Evolutionary conservation across 2,113 vertebrate genomes (phyloP).

Genomic region (Cnemophilus loriae): DNA sequence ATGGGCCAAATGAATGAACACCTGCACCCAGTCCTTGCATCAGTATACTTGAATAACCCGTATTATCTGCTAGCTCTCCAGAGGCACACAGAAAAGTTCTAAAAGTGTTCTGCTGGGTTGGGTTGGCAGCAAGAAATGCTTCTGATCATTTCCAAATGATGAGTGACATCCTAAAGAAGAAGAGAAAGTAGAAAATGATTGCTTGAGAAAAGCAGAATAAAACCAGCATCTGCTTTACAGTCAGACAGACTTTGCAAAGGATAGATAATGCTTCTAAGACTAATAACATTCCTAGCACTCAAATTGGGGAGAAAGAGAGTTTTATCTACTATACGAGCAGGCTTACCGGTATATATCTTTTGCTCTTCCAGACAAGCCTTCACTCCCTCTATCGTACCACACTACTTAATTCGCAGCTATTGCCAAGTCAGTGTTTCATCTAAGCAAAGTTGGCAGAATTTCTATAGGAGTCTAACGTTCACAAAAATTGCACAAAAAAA

Average conservation of each 20-base stretch:
- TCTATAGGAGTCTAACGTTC: background rate
- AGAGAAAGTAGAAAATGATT: background rate
- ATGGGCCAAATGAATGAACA: background rate
- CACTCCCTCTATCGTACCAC: background rate
- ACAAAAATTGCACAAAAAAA: background rate
- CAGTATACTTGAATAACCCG: background rate
- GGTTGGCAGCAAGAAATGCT: background rate
- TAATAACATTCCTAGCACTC: background rate
- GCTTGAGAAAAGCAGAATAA: slow-evolving; percentile 8
- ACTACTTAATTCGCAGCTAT: slow-evolving; percentile 6
- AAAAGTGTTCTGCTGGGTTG: background rate
- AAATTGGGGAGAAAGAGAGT: background rate
- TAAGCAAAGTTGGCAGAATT: background rate
- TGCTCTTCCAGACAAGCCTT: slow-evolving; percentile 1
- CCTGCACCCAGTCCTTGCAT: background rate
- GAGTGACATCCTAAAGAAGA: background rate
- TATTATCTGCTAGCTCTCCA: background rate
- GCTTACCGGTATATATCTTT: background rate
- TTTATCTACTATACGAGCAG: background rate
- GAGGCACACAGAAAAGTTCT: background rate
- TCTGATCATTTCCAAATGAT: slow-evolving; percentile 29
- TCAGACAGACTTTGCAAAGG: background rate
- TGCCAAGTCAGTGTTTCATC: background rate
- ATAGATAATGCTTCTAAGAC: background rate
- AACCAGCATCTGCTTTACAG: background rate